These are phyloP conservation scores for Philereme vetulata DNA, from an alignment of 2,888 invertebrate genomes.

Conservation along the genomic window DNA sequence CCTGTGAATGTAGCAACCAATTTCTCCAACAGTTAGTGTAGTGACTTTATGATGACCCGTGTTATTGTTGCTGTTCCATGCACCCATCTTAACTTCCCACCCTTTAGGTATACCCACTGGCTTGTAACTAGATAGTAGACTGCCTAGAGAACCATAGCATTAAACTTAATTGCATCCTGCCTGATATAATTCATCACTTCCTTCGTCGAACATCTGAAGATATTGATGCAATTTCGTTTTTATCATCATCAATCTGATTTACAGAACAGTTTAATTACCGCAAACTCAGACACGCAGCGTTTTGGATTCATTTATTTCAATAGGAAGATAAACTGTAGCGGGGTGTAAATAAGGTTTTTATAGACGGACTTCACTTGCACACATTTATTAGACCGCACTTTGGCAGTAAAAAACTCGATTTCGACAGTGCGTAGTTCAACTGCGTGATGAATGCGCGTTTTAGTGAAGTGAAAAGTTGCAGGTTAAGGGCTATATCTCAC, in stretches of 20 bases:
- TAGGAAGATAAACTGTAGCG: constrained; percentile 32
- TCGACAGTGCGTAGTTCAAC: neutral
- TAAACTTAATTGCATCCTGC: neutral
- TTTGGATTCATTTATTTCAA: constrained; percentile 44
- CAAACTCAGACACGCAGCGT: constrained; percentile 29
- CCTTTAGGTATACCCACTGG: neutral
- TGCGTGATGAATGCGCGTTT: neutral
- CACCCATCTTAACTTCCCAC: no score
- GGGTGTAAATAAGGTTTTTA: constrained; percentile 4
- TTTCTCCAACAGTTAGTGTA: no score
- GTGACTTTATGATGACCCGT: no score
- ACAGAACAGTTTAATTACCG: constrained; percentile 20
- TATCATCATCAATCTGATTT: constrained; percentile 10
- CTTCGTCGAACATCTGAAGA: neutral
- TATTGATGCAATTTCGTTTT: constrained; percentile 3
- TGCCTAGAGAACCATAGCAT: neutral
- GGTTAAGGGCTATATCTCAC: no score
- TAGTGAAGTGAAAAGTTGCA: no score
- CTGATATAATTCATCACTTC: neutral
- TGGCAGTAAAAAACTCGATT: neutral
- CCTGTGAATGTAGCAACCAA: no score
- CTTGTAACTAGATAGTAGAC: neutral
- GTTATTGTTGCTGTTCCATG: no score
- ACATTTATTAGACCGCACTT: neutral
- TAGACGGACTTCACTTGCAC: constrained; percentile 1